Evolutionary conservation across 1,140 invertebrate genomes (phyloP).

Genomic region (Apis florea): DNA sequence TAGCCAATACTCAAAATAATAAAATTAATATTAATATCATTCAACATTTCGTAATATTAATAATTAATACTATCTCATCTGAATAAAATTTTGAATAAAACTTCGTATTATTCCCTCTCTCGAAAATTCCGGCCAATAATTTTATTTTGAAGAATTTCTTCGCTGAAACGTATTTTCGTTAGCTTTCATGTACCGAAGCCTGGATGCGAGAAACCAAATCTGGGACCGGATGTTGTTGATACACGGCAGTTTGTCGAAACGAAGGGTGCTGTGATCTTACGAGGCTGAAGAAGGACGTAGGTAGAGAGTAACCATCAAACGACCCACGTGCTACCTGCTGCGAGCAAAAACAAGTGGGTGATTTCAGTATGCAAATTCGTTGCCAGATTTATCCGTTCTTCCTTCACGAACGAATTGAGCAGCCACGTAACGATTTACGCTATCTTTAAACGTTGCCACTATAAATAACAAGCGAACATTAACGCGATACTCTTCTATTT

Average conservation of each 20-base stretch:
- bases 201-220: constrained; percentile 46
- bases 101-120: too few species aligned
- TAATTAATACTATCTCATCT: too few species aligned
- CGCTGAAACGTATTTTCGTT: constrained; percentile 40
- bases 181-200: constrained; percentile 49
- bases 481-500: background rate
- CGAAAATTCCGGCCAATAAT: background rate
- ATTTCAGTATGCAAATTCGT: constrained; percentile 64
- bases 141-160: background rate
- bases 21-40: too few species aligned
- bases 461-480: background rate
- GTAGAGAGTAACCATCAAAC: constrained; percentile 66
- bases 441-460: constrained; percentile 3
- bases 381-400: constrained; percentile 50
- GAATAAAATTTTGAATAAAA: background rate
- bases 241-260: constrained; percentile 65
- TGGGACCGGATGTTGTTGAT: constrained; percentile 66
- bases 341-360: constrained; percentile 68
- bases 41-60: too few species aligned
- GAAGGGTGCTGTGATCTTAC: constrained; percentile 61
- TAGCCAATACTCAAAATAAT: too few species aligned
- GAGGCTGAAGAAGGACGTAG: constrained; percentile 59
- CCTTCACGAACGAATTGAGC: constrained; percentile 5
- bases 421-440: constrained; percentile 15
- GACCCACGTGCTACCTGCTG: constrained; percentile 70